Base-by-base conservation (phyloP, 2,797 vertebrate species). In the Rousettus madagascariensis region DNA sequence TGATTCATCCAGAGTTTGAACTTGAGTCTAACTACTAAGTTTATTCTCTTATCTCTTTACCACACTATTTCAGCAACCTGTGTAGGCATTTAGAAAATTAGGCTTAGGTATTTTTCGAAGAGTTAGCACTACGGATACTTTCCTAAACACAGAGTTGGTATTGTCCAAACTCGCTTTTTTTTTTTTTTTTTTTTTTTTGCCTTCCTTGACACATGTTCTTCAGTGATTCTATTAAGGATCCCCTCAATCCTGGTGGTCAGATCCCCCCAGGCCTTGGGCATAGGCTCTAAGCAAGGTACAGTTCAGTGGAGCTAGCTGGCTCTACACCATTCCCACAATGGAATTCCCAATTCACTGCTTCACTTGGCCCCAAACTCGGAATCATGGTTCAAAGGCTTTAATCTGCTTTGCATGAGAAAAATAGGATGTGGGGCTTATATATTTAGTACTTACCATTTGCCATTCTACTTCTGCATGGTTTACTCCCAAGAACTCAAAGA, bases 401-500 rank as follows among this genome's bases (percentile, higher is more conserved):
- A 26, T 41, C 16, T 55, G 7, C 38, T 95, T 30, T 86, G 46
- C 55, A 49, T 1, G 9, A 74, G 38, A 38, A 53, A 65, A 55
- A 1, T 0, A 16, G 22, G 49, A 57, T 41, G 38, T 5, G 20
- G 36, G 41, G 26, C 2, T 8, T 16, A 1, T 26, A 12, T 71
- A 30, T n/a, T 26, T 20, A 15, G 30, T 80, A 95, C 98, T 99
- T 97, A 99, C 99, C 99, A 99, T 99, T 94, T 98, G 65, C 99
- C 99, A 99, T 0, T 90, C n/a, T 20, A 93, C 69, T 94, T 99
- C 99, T 13, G 99, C 46, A 41, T 69, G 22, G 86, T 99, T 97
- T 90, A 99, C 99, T 86, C 99, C 99, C 4, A 99, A 96, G 97
- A 98, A 99, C 97, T 99, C 99, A 97, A 99, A 99, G 98, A 99